A percentile compares a stretch with the other conserved stretches of the same genome.
These are phyloP conservation scores for Sylvia borin DNA, from an alignment of 2,797 vertebrate genomes.

Conservation along the genomic window DNA sequence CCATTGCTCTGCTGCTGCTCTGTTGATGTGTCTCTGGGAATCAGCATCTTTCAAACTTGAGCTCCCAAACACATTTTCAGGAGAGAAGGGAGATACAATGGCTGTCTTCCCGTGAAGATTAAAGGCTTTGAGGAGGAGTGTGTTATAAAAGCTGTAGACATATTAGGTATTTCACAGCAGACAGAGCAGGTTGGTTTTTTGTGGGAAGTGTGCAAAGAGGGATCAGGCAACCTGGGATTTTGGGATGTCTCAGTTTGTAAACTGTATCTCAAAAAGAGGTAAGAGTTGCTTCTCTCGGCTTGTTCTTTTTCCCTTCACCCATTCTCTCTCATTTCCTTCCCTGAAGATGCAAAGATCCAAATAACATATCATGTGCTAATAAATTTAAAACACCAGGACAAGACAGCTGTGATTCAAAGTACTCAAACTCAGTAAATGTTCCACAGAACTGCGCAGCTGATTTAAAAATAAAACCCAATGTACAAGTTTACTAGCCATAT, in stretches of 20 bases:
- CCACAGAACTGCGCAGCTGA: not conserved
- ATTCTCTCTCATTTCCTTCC: not conserved
- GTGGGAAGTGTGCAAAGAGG: rapidly evolving
- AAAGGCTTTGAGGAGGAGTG: not conserved
- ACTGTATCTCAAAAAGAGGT: not conserved
- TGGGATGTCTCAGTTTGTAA: not conserved
- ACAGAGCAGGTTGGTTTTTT: not conserved
- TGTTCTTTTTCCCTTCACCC: not conserved
- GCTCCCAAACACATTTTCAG: not conserved
- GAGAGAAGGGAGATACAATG: not conserved
- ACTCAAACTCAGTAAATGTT: not conserved
- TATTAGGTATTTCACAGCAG: not conserved
- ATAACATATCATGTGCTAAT: not conserved
- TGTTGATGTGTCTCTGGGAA: not conserved
- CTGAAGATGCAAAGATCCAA: not conserved
- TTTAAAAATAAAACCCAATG: not conserved
- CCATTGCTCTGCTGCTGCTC: not conserved
- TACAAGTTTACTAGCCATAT: not conserved
- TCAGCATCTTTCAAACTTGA: not conserved
- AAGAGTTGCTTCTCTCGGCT: not conserved
- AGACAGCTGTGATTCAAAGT: not conserved
- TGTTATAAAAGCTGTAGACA: not conserved
- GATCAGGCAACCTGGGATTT: not conserved
- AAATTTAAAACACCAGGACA: not conserved
- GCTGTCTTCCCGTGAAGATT: not conserved